A percentile compares a stretch with the other conserved stretches of the same genome.
phyloP scores from a whole-genome alignment of 1,140 invertebrate species.

The Micrasema longulum region DNA sequence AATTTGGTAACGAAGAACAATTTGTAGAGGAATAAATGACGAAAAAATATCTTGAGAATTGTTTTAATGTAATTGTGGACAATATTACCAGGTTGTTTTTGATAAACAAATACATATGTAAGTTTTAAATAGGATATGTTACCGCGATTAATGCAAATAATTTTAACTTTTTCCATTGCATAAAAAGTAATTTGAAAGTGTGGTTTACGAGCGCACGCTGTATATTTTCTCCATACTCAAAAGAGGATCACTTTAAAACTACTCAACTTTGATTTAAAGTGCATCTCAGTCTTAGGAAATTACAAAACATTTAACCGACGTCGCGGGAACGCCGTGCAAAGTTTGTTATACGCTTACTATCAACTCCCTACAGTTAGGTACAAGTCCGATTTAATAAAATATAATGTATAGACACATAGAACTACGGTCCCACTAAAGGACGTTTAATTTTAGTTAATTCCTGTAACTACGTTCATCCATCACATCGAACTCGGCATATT shows the following conservation, averaged over 20 bases:
- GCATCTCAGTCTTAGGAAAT: conserved; percentile 50
- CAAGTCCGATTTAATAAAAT: conserved; percentile 37
- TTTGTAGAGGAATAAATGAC: too few relatives aligned
- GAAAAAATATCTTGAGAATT: too few relatives aligned
- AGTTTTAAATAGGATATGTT: neutral
- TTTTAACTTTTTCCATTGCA: conserved; percentile 1
- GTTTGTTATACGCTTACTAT: neutral
- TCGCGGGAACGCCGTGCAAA: conserved; percentile 11
- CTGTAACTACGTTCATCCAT: too few relatives aligned
- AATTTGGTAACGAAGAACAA: too few relatives aligned
- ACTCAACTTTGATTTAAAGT: conserved; percentile 37
- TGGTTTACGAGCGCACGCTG: neutral
- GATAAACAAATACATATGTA: neutral
- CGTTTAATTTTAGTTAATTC: neutral
- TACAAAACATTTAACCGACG: conserved; percentile 35
- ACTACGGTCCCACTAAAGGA: conserved; percentile 47
- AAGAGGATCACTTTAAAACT: conserved; percentile 24
- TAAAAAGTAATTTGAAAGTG: conserved; percentile 12
- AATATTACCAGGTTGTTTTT: neutral
- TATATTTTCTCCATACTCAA: neutral
- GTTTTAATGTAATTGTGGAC: neutral
- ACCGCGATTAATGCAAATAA: neutral
- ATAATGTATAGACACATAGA: conserved; percentile 45
- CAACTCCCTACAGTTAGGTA: conserved; percentile 8
- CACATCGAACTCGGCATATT: too few relatives aligned